These are phyloP conservation scores for Daboia siamensis DNA, from an alignment of 2,113 vertebrate genomes.

Conservation along the genomic window DNA sequence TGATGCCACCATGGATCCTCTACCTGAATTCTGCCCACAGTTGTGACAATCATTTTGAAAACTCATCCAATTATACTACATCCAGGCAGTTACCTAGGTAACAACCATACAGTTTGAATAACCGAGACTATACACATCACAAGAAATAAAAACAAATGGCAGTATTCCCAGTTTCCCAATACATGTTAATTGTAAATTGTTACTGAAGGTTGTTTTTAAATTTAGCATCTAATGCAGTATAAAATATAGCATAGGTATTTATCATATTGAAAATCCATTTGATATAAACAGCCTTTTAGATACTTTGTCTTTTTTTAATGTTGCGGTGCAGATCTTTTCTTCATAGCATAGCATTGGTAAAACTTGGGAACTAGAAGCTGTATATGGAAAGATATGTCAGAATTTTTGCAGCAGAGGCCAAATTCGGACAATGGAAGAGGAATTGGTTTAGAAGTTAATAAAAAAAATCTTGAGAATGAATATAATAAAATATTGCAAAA, in stretches of 20 bases:
- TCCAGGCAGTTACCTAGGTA: conserved; percentile 27
- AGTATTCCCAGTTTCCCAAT: not conserved
- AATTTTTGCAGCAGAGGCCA: not conserved
- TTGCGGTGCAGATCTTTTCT: not conserved
- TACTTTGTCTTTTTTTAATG: not conserved
- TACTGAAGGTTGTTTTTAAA: not conserved
- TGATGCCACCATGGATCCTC: not conserved
- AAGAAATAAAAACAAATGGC: not conserved
- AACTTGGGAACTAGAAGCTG: not conserved
- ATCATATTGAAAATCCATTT: conserved; percentile 1
- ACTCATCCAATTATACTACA: conserved; percentile 15
- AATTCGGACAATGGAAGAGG: not conserved
- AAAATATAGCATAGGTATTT: fast-evolving
- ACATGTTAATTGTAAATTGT: not conserved
- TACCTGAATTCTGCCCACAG: conserved; percentile 5
- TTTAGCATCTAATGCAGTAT: fast-evolving
- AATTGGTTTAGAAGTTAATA: not conserved
- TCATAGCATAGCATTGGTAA: not conserved
- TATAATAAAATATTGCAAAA: not conserved
- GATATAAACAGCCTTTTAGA: not conserved
- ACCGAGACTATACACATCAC: not conserved
- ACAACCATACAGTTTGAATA: conserved; percentile 16
- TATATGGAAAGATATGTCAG: not conserved
- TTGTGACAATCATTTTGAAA: conserved; percentile 33
- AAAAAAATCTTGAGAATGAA: not conserved